Percentiles rank a stretch among this genome's conserved stretches.
phyloP scores from a whole-genome alignment of 1,140 invertebrate species.

The Penaeus indicus region DNA sequence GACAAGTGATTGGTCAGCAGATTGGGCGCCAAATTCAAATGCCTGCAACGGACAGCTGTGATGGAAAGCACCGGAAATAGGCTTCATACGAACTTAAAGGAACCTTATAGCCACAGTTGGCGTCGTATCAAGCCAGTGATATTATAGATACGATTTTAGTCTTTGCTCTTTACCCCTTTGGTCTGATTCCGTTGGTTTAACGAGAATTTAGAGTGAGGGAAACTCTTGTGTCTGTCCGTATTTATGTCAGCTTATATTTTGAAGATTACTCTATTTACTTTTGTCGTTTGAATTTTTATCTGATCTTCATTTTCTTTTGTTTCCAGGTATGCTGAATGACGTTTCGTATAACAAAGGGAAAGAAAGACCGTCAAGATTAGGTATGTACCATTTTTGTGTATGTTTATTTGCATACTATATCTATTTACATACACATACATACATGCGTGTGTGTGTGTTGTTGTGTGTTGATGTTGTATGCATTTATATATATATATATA shows the following conservation, averaged over 20 bases:
- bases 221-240: no score
- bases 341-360: no score
- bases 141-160: not conserved
- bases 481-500: not conserved
- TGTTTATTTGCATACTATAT: not conserved
- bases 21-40: constrained; percentile 47
- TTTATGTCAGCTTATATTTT: no score
- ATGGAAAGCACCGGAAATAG: constrained; percentile 30
- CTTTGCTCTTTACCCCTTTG: not conserved
- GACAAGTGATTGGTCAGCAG: constrained; percentile 44
- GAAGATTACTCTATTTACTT: no score
- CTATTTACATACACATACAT: not conserved
- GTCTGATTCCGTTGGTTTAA: no score
- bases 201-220: no score
- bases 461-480: not conserved
- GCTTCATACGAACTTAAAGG: constrained; percentile 23
- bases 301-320: no score
- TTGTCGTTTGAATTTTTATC: no score
- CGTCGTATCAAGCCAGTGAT: not conserved
- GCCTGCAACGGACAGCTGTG: constrained; percentile 28
- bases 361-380: no score
- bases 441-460: not conserved
- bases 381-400: no score
- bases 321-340: no score
- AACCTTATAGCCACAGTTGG: constrained; percentile 1